Base-by-base conservation (phyloP, 2,113 vertebrate genomes). In the Oceanodroma tethys region DNA sequence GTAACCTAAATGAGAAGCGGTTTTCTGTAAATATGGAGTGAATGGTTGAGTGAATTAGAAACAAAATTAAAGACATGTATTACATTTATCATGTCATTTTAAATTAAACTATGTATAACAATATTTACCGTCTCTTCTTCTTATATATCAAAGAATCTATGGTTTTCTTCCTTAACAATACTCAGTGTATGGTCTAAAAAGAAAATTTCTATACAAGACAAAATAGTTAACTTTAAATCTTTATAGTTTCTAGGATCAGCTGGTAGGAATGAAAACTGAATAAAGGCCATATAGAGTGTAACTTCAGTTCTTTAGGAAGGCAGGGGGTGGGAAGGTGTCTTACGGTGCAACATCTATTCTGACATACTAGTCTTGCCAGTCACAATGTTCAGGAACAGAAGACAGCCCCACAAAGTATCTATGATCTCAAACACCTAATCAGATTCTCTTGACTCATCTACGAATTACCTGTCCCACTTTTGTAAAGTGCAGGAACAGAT, bases 11-110 rank as follows among this genome's bases (percentile, higher is more conserved):
- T 96, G 81, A 97, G 38, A 97, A 92, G n/a, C 59, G 13, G 0
- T 43, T 78, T 97, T 97, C 97, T 94, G 95, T 95, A 91, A 97
- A 97, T 93, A 96, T 40, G 42, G 53, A 94, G 29, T 80, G 47
- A 96, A 96, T 7, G 47, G 43, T 86, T 93, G 88, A 48, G 45
- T 82, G 38, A 97, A 96, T 94, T 88, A 92, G 88, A 97, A 97
- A 96, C 47, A 91, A 97, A 95, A 96, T 76, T 87, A 89, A 95
- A 95, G 36, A 36, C 6, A 23, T 30, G 2, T 13, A 48, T 81
- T 94, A 75, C 47, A 68, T 32, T 73, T 50, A 48, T 50, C 20
- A 6, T 16, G 4, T 42, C 20, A 72, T 85, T 96, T 93, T 50
- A 82, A 78, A 73, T 52, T 29, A 58, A 89, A 80, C 9, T 45